A percentile compares a stretch with the other conserved stretches of the same genome.
phyloP scores from a whole-genome alignment of 53 echinoderm and acorn worm species.

The Patiria pectinifera region DNA sequence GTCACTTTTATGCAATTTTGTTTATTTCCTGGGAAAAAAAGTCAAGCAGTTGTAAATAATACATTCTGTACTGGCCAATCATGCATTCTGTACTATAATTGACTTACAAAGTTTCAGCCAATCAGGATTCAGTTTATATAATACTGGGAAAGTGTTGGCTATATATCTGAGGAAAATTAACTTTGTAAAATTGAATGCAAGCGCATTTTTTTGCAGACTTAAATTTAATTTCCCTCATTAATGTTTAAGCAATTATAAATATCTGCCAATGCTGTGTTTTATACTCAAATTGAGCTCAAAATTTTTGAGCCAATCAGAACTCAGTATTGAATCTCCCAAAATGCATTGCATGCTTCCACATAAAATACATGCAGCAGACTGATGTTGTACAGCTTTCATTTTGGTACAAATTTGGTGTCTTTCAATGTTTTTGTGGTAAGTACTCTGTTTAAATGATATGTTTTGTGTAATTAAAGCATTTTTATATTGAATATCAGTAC shows the following conservation, averaged over 20 bases:
- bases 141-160: too few species aligned
- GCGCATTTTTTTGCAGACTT: neutral
- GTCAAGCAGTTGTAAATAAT: neutral
- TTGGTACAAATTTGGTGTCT: slow-evolving; percentile 25
- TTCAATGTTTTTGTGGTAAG: slow-evolving; percentile 29
- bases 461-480: neutral
- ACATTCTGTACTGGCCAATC: neutral
- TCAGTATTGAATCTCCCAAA: neutral
- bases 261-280: neutral
- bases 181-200: too few species aligned
- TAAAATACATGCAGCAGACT: neutral
- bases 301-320: neutral
- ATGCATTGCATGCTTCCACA: neutral
- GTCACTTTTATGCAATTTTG: neutral
- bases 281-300: neutral
- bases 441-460: neutral
- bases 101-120: neutral
- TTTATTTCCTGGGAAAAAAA: neutral
- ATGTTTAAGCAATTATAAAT: neutral
- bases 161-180: too few species aligned
- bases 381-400: slow-evolving; percentile 2
- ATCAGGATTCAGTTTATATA: neutral
- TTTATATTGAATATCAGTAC: neutral
- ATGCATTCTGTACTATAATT: neutral
- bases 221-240: neutral